Base-by-base conservation (phyloP, 1,140 invertebrate species). In the Heliconius himera region DNA sequence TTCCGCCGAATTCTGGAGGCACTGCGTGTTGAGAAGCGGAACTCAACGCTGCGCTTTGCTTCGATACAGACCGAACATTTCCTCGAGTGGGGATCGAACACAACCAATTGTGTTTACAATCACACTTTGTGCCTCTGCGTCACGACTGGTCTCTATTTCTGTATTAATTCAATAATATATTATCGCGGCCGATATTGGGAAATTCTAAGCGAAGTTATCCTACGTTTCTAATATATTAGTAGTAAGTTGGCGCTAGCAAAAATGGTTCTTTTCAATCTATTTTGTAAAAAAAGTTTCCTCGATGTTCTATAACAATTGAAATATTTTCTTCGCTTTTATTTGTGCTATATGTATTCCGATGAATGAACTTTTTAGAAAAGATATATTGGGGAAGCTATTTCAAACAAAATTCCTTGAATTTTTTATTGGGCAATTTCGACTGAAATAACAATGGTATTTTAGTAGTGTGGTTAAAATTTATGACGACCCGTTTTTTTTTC, bases 161-260 rank as follows among this genome's bases (percentile, higher is more conserved):
- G 26, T 60, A 60, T 26, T 26, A 26, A 60, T 22, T 60, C 22
- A 13, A 26, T 60, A 11, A 60, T 8, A 26, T 26, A 60, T 56
- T 60, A 60, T 60, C 74, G 51, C 76, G 71, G 22, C 74, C 81
- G 79, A 82, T 87, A 86, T 87, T 87, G 82, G 46, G 84, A 87
- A 86, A 86, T 87, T 87, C 82, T 84, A 41, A 73, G 80, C 79
- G 56, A 81, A 83, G 82, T 82, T 86, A 82, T 77, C 82, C 76
- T 82, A 81, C 74, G 80, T 80, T 73, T 76, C 72, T 75, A 80
- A 82, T 82, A 82, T 76, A 76, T 76, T 72, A 73, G 70, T 76
- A 36, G 56, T n/a, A 56, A 79, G 41, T 79, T 71, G 66, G 70
- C 36, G 75, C 75, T 70, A 29, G 75, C n/a, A 70, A 70, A 76